A percentile compares a stretch with the other conserved stretches of the same genome.
phyloP scores from a whole-genome alignment of 2,888 invertebrate species.

The Torymus texanus region DNA sequence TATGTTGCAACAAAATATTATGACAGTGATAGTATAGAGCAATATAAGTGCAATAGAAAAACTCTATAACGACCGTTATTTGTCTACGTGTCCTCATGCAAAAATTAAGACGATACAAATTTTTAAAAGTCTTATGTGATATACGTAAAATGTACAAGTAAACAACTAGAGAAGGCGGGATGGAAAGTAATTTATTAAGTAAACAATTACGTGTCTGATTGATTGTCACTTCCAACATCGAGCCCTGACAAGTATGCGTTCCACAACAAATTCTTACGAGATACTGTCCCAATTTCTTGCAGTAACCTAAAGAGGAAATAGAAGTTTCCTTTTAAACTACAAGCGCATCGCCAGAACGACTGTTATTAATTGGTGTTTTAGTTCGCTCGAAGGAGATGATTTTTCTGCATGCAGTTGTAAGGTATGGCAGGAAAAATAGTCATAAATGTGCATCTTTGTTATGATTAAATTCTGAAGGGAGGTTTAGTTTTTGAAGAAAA shows the following conservation, averaged over 20 bases:
- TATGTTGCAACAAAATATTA: neutral
- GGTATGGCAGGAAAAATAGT: neutral
- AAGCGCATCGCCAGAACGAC: slow-evolving; percentile 23
- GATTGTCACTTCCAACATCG: slow-evolving; percentile 50
- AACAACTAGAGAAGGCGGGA: no score
- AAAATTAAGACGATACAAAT: neutral
- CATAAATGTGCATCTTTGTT: no score
- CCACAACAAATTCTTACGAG: slow-evolving; percentile 53
- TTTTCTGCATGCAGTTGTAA: slow-evolving; percentile 10
- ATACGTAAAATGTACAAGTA: slow-evolving; percentile 7
- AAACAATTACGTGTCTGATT: slow-evolving; percentile 55
- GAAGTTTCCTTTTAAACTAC: slow-evolving; percentile 37
- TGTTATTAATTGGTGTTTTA: slow-evolving; percentile 17
- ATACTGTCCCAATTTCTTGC: slow-evolving; percentile 53
- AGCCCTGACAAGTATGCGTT: slow-evolving; percentile 54
- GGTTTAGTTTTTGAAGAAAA: no score
- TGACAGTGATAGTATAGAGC: neutral
- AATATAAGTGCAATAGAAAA: neutral
- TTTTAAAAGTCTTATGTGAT: slow-evolving; percentile 12
- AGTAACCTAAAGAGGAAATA: slow-evolving; percentile 53
- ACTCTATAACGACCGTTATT: neutral
- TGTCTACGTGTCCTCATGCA: neutral
- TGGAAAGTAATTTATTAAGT: slow-evolving; percentile 15
- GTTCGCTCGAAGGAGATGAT: neutral
- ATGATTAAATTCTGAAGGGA: no score